Evolutionary conservation across 30 jellyfish, hydroid and myxozoan genomes (phyloP).

Genomic region (Chrysaora quinquecirrha): DNA sequence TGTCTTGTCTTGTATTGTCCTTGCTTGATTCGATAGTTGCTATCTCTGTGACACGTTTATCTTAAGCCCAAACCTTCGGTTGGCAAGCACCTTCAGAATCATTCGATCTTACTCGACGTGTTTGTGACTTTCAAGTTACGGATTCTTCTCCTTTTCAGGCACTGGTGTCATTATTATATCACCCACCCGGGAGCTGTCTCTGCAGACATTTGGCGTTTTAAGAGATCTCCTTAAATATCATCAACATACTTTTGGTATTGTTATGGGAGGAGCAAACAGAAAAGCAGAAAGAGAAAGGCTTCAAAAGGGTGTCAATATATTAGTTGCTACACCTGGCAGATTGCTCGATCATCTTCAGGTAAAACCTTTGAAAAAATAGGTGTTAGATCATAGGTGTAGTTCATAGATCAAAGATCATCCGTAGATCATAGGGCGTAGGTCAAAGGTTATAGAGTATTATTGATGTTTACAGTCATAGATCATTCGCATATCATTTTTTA

Average conservation of each 20-base stretch:
- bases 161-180: slow-evolving; percentile 98
- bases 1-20: no score
- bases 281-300: slow-evolving; percentile 91
- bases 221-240: slow-evolving; percentile 91
- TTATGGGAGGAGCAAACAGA: slow-evolving; percentile 99
- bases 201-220: slow-evolving; percentile 98
- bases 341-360: slow-evolving; percentile 98
- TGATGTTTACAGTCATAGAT: no score
- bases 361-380: not conserved
- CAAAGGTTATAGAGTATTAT: no score
- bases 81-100: no score
- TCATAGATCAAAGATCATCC: no score
- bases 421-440: no score
- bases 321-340: slow-evolving; percentile 99
- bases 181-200: slow-evolving; percentile 98
- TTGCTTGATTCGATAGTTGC: no score
- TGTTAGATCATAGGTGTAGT: no score
- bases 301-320: slow-evolving; percentile 90
- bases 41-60: no score
- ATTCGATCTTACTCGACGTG: no score
- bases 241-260: slow-evolving; percentile 97
- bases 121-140: not conserved
- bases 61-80: no score
- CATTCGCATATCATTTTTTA: no score
- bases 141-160: slow-evolving; percentile 56